Conservation (phyloP, 2,113 vertebrate genomes). For the Paedocypris sp. region DNA sequence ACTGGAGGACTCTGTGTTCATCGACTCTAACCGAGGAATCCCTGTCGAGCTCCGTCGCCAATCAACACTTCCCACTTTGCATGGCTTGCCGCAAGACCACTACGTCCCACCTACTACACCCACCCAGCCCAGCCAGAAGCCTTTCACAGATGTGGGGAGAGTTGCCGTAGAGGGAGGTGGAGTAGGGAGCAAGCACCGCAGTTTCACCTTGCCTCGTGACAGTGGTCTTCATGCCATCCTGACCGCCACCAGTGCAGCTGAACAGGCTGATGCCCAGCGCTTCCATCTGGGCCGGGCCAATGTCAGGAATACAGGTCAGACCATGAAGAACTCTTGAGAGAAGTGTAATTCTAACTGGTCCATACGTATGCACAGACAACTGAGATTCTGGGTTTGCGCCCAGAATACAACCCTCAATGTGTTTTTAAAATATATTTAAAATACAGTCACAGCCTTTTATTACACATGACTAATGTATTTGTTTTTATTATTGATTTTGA, state of each 20-base stretch:
- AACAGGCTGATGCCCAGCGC: slow-evolving; percentile 65
- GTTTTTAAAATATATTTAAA: no score
- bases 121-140: slow-evolving; percentile 40
- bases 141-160: slow-evolving; percentile 50
- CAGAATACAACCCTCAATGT: no score
- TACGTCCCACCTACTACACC: slow-evolving; percentile 62
- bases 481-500: no score
- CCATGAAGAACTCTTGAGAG: background rate
- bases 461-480: no score
- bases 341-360: background rate
- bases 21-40: slow-evolving; percentile 60
- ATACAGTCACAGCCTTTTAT: no score
- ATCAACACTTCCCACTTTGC: slow-evolving; percentile 85
- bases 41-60: slow-evolving; percentile 85
- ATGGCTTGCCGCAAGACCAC: slow-evolving; percentile 83
- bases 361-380: background rate
- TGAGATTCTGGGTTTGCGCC: background rate
- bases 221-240: slow-evolving; percentile 89
- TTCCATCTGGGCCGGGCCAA: slow-evolving; percentile 63
- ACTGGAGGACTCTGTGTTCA: slow-evolving; percentile 75
- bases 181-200: slow-evolving; percentile 71
- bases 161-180: slow-evolving; percentile 63
- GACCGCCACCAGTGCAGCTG: slow-evolving; percentile 63
- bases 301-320: slow-evolving; percentile 58
- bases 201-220: slow-evolving; percentile 90